A percentile compares a stretch with the other conserved stretches of the same genome.
Conservation (phyloP, 30 jellyfish, hydroid and myxozoan species). For the Turritopsis rubra region DNA sequence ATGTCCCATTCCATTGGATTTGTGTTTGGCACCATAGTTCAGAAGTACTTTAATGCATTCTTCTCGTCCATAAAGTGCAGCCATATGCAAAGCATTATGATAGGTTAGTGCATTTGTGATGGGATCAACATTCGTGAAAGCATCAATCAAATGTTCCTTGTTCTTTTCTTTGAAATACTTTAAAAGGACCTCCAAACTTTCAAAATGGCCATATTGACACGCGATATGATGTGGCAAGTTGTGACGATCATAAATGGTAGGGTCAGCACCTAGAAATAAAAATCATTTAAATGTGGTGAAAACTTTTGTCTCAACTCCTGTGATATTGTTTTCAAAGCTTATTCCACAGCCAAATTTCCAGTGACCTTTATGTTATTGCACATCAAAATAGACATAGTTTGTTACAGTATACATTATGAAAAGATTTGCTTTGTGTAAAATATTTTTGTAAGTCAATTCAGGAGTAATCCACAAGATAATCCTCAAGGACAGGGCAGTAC, state of each 20-base stretch:
- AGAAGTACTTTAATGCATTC: slow-evolving; percentile 79
- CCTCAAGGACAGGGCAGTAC: too few relatives aligned
- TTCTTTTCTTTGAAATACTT: slow-evolving; percentile 36
- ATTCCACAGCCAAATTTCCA: too few relatives aligned
- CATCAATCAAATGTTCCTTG: slow-evolving; percentile 40
- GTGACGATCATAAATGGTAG: slow-evolving; percentile 46
- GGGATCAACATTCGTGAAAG: slow-evolving; percentile 50
- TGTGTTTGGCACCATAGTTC: slow-evolving; percentile 62
- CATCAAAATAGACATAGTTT: too few relatives aligned
- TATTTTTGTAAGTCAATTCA: too few relatives aligned
- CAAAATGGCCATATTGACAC: slow-evolving; percentile 63
- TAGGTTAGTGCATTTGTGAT: neutral
- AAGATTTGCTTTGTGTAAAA: too few relatives aligned
- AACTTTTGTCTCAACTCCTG: too few relatives aligned
- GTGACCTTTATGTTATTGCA: too few relatives aligned
- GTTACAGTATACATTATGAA: too few relatives aligned
- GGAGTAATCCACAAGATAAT: too few relatives aligned
- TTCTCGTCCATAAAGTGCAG: slow-evolving; percentile 59
- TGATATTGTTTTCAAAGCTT: too few relatives aligned
- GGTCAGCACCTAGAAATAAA: slow-evolving; percentile 75
- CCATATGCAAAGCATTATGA: slow-evolving; percentile 70
- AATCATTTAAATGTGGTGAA: neutral
- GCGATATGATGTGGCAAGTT: slow-evolving; percentile 68
- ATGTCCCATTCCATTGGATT: slow-evolving; percentile 59
- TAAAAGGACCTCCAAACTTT: slow-evolving; percentile 43